Base-by-base conservation (phyloP, 30 jellyfish, hydroid and myxozoan genomes). In the Nemopilema nomurai region DNA sequence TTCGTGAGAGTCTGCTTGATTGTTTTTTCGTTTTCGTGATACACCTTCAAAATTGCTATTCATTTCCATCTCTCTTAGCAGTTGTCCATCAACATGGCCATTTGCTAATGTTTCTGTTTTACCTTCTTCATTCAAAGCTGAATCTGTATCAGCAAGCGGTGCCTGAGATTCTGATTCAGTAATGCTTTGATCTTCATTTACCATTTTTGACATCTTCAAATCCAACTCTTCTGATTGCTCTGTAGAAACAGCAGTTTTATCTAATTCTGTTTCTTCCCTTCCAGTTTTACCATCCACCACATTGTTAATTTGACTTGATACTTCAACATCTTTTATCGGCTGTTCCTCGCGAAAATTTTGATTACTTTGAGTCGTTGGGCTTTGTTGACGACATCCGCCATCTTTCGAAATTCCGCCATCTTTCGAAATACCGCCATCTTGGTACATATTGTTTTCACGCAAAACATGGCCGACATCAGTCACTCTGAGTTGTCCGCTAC, bases 351-450 rank as follows among this genome's bases (percentile, higher is more conserved):
- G 57, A 41, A 41, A 41, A 41, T 3, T 41, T 13, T 13, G 57
- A 41, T 41, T 13, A 3, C 13, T 13, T 41, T 41, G 6, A 41
- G 57, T 13, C 57, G 57, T 3, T 6, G 6, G 13, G 57, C 9
- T 41, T 41, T 41, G 57, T 13, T 41, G 6, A 13, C 6, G 13
- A 69, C 23, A 22, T 68, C 79, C 69, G 84, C 82, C 93, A 62
- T 66, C 82, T 68, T 68, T 30, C 17, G 7, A n/a, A 32, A n/a
- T 31, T 74, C 81, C 82, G 80, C 92, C 91, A 88, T 88, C 87
- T 88, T 79, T 66, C 64, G 49, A 4, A 52, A 18, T 28, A 18
- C 88, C 89, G 92, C 96, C 96, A 89, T 89, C 89, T 89, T 89
- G 81, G 49, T 18, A 18, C 6, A 62, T 74, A 0, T 81, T 76